These are phyloP conservation scores for Rhyacophila evoluta DNA, from an alignment of 2,888 invertebrate genomes.

Conservation along the genomic window DNA sequence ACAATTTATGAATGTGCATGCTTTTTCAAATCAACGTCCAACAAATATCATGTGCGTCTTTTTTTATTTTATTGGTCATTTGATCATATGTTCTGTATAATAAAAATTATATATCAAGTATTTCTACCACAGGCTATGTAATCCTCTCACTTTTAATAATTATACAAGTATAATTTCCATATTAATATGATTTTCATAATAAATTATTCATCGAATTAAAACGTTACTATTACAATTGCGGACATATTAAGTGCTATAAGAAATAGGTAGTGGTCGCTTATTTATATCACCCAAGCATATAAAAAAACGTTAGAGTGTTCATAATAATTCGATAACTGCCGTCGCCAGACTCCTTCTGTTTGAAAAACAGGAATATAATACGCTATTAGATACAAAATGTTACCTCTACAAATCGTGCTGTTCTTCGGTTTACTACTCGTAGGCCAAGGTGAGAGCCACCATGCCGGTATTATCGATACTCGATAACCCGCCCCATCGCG, in stretches of 20 bases:
- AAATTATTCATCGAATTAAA: too few relatives aligned
- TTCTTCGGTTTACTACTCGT: not conserved
- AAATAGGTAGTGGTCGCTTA: not conserved
- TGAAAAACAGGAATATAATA: not conserved
- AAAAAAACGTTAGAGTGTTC: not conserved
- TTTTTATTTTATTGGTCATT: too few relatives aligned
- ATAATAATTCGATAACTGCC: not conserved
- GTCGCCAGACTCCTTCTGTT: not conserved
- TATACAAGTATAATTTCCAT: too few relatives aligned
- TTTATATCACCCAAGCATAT: not conserved
- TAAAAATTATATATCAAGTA: too few relatives aligned
- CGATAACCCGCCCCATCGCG: not conserved
- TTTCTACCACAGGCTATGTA: too few relatives aligned
- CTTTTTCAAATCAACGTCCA: too few relatives aligned
- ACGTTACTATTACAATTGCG: too few relatives aligned
- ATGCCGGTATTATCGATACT: slow-evolving; percentile 15
- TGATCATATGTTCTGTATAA: too few relatives aligned
- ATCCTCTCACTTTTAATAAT: too few relatives aligned
- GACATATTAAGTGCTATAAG: not conserved
- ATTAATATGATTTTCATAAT: too few relatives aligned
- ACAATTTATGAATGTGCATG: too few relatives aligned
- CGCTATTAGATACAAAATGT: not conserved
- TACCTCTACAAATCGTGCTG: not conserved
- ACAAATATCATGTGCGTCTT: too few relatives aligned
- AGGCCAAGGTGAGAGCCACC: not conserved